phyloP scores from a whole-genome alignment of 2,888 invertebrate species.

The Lasioglossum villosulum region DNA sequence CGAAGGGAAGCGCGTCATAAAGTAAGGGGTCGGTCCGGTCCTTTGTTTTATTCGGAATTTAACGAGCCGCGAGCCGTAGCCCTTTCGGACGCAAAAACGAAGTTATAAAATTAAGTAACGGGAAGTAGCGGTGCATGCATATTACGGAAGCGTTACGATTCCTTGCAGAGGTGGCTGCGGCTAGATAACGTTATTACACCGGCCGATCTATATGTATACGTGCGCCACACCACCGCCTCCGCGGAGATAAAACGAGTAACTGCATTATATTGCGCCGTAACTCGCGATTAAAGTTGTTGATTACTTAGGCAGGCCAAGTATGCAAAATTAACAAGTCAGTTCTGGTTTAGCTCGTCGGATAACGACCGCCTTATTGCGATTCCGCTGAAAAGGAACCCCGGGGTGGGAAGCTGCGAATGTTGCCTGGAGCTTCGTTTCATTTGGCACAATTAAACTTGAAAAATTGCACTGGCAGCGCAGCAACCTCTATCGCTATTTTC shows the following conservation, averaged over 20 bases:
- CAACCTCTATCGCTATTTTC: neutral
- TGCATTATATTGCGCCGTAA: slow-evolving; percentile 59
- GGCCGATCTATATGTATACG: slow-evolving; percentile 43
- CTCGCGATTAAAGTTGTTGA: slow-evolving; percentile 65
- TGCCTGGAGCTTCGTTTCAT: neutral
- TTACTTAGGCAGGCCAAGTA: slow-evolving; percentile 51
- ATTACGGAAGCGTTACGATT: slow-evolving; percentile 51
- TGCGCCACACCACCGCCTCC: slow-evolving; percentile 29
- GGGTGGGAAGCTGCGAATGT: neutral
- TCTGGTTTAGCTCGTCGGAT: slow-evolving; percentile 18
- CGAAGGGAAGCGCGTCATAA: neutral
- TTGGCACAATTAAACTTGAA: neutral
- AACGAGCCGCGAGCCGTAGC: neutral
- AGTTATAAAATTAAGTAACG: slow-evolving; percentile 49
- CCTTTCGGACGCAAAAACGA: neutral
- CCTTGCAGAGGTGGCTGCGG: slow-evolving; percentile 28
- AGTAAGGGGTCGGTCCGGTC: neutral
- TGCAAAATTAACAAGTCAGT: slow-evolving; percentile 52
- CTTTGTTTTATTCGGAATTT: neutral
- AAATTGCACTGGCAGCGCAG: neutral
- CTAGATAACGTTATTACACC: slow-evolving; percentile 64
- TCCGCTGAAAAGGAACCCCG: neutral
- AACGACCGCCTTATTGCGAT: slow-evolving; percentile 12
- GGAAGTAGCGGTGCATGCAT: slow-evolving; percentile 15
- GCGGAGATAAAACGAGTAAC: slow-evolving; percentile 65